Percentiles rank a stretch among this genome's conserved stretches.
phyloP scores from a whole-genome alignment of 2,888 invertebrate species.

The Protophormia terraenovae region DNA sequence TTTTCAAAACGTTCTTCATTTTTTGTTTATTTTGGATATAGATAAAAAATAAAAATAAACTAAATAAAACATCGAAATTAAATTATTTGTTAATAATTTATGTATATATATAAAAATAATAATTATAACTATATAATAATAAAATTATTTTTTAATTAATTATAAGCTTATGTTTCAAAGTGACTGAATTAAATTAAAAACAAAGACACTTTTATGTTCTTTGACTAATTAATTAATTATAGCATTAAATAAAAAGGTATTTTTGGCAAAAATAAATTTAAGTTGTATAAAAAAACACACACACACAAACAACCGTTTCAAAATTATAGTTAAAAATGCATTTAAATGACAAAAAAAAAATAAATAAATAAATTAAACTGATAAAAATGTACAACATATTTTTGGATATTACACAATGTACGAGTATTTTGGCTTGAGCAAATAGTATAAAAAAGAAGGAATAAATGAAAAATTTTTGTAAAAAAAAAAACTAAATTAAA shows the following conservation, averaged over 20 bases:
- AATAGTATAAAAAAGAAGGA: slow-evolving; percentile 27
- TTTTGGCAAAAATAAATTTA: slow-evolving; percentile 63
- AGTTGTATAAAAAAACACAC: slow-evolving; percentile 45
- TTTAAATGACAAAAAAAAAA: slow-evolving; percentile 33
- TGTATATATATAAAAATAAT: slow-evolving; percentile 43
- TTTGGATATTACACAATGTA: slow-evolving; percentile 61
- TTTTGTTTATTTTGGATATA: too few species aligned
- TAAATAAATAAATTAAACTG: slow-evolving; percentile 15
- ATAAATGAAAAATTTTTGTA: slow-evolving; percentile 30
- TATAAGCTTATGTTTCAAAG: slow-evolving; percentile 56
- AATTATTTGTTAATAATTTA: slow-evolving; percentile 58
- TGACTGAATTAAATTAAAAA: slow-evolving; percentile 61
- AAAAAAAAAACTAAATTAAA: slow-evolving; percentile 49
- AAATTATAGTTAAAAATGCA: slow-evolving; percentile 60
- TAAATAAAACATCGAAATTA: slow-evolving; percentile 62
- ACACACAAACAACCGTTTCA: slow-evolving; percentile 23
- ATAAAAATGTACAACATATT: slow-evolving; percentile 58
- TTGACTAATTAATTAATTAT: slow-evolving; percentile 45
- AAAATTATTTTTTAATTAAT: slow-evolving; percentile 55
- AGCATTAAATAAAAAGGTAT: slow-evolving; percentile 57
- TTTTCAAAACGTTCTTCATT: too few species aligned
- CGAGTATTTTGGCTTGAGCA: slow-evolving; percentile 60
- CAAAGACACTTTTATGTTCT: slow-evolving; percentile 50
- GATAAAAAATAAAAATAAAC: slow-evolving; percentile 1
- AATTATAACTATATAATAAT: background rate